Conservation (phyloP, 2,888 invertebrate species). For the Trachelus stipa region DNA sequence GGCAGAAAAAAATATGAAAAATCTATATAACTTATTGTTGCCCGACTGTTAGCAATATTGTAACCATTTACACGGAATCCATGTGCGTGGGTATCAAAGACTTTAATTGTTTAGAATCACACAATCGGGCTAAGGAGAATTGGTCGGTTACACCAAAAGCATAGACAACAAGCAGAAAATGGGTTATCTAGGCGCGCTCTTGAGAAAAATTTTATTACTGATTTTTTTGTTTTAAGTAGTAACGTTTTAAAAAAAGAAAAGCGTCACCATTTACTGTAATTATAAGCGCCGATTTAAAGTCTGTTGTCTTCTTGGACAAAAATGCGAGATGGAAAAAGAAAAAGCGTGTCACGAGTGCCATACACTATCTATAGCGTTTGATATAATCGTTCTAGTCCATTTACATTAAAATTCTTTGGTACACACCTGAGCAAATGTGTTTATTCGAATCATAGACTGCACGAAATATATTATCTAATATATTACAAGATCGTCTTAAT, state of each 20-base stretch:
- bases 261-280: neutral
- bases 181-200: neutral
- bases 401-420: conserved; percentile 48
- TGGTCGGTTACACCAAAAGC: neutral
- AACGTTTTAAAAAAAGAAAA: neutral
- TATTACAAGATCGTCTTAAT: conserved; percentile 16
- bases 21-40: conserved; percentile 13
- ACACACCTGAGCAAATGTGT: conserved; percentile 53
- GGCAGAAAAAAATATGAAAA: conserved; percentile 3
- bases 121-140: neutral
- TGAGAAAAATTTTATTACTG: neutral
- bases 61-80: conserved; percentile 4
- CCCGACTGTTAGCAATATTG: conserved; percentile 7
- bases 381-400: conserved; percentile 54
- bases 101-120: neutral
- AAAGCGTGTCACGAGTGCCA: conserved; percentile 36
- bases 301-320: neutral
- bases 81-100: conserved; percentile 8
- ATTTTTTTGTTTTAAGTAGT: neutral
- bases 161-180: neutral
- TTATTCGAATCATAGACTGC: conserved; percentile 58
- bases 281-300: neutral
- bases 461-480: conserved; percentile 56
- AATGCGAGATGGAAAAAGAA: neutral
- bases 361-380: conserved; percentile 51